Evolutionary conservation across 2,888 invertebrate species (phyloP).

Genomic region (Phaonia tiefii): DNA sequence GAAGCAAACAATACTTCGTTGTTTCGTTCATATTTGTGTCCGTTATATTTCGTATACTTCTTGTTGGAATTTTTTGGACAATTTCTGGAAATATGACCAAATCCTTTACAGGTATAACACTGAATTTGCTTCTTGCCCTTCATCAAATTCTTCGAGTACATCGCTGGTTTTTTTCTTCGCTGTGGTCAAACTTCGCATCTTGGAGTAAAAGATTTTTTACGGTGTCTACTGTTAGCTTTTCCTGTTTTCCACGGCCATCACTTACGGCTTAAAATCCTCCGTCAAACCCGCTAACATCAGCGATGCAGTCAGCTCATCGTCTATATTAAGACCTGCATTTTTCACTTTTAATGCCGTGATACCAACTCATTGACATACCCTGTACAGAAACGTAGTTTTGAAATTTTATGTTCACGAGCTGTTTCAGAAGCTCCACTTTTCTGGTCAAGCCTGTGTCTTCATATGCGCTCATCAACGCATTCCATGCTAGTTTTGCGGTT

Average conservation of each 20-base stretch:
- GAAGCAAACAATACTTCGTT: not conserved
- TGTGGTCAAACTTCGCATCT: too few species aligned
- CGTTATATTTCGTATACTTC: too few species aligned
- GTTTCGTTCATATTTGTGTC: too few species aligned
- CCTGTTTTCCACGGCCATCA: conserved; percentile 58
- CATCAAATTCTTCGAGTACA: too few species aligned
- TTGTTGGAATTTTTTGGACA: too few species aligned
- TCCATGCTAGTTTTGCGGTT: conserved; percentile 24
- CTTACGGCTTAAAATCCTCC: conserved; percentile 54
- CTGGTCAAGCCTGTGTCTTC: conserved; percentile 14
- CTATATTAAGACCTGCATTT: too few species aligned
- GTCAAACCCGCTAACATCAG: conserved; percentile 51
- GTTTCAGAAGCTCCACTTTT: conserved; percentile 30
- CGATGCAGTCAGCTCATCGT: too few species aligned
- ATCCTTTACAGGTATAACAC: too few species aligned
- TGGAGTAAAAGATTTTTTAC: conserved; percentile 61
- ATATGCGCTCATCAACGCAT: conserved; percentile 8
- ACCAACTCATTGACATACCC: conserved; percentile 60
- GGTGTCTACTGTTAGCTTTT: conserved; percentile 48
- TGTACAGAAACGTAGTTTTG: conserved; percentile 17
- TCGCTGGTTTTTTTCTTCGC: conserved; percentile 36
- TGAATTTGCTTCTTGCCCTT: too few species aligned
- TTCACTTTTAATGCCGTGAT: conserved; percentile 63
- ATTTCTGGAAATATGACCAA: too few species aligned
- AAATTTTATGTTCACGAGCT: conserved; percentile 26